Conservation (phyloP, 2,888 invertebrate genomes). For the Agrotis ipsilon region DNA sequence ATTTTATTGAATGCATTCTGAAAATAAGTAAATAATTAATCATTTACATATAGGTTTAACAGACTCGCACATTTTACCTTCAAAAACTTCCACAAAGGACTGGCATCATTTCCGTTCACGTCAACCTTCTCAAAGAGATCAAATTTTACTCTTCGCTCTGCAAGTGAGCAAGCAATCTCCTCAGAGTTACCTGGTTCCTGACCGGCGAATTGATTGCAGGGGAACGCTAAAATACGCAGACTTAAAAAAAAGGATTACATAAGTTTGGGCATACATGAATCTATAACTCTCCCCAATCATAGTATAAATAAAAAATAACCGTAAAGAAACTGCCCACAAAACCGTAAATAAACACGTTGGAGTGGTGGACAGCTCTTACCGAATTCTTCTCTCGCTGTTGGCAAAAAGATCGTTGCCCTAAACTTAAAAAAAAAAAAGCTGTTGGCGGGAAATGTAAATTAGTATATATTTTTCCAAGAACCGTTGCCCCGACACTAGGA, state of each 20-base stretch:
- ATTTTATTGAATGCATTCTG: conserved; percentile 3
- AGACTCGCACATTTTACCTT: conserved; percentile 81
- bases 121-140: conserved; percentile 93
- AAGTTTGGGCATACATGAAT: no score
- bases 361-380: neutral
- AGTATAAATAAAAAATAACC: no score
- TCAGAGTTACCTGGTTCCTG: conserved; percentile 93
- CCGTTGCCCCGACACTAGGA: no score
- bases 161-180: conserved; percentile 92
- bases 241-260: conserved; percentile 86
- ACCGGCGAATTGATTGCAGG: conserved; percentile 96
- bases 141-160: conserved; percentile 92
- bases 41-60: neutral
- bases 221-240: conserved; percentile 95
- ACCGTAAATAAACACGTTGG: no score
- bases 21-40: neutral
- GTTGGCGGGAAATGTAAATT: neutral
- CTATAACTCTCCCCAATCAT: no score
- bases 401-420: no score
- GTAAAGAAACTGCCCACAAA: no score
- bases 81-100: conserved; percentile 93
- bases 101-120: conserved; percentile 92
- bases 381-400: no score
- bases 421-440: no score
- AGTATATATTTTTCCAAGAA: no score